These are phyloP conservation scores for Prietella phreatophila DNA, from an alignment of 2,113 vertebrate genomes.

Conservation along the genomic window DNA sequence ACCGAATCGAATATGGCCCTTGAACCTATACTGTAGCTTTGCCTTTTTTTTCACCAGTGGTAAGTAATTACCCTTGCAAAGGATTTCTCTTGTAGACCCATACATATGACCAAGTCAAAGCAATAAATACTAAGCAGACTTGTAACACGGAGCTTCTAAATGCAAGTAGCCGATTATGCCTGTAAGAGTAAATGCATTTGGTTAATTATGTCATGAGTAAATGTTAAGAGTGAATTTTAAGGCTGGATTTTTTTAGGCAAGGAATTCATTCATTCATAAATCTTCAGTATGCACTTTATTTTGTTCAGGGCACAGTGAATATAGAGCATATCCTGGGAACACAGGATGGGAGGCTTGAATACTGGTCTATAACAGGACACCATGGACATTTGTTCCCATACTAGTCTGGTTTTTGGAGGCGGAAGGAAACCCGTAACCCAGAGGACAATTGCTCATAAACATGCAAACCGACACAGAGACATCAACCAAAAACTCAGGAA, in stretches of 20 bases:
- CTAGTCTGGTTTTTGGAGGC: neutral
- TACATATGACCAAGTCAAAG: constrained; percentile 6
- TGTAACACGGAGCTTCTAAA: neutral
- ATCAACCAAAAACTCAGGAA: neutral
- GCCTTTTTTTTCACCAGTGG: neutral
- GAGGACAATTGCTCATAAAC: neutral
- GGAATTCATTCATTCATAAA: neutral
- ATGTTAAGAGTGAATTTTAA: neutral
- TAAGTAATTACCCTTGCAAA: constrained; percentile 31
- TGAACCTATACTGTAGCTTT: constrained; percentile 26
- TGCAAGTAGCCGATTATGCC: neutral
- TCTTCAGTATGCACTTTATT: neutral
- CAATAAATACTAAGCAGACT: neutral
- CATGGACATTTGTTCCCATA: neutral
- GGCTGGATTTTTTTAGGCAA: neutral
- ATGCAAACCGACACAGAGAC: neutral
- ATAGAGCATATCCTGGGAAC: neutral
- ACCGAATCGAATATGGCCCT: constrained; percentile 24
- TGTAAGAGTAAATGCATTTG: neutral
- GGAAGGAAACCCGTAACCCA: neutral
- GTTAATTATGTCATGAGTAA: neutral
- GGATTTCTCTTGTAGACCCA: neutral
- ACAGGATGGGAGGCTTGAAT: neutral
- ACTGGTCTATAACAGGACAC: too few relatives aligned
- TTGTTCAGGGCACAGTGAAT: neutral